Evolutionary conservation across 2,888 invertebrate species (phyloP).

Genomic region (Cyclophora punctaria): DNA sequence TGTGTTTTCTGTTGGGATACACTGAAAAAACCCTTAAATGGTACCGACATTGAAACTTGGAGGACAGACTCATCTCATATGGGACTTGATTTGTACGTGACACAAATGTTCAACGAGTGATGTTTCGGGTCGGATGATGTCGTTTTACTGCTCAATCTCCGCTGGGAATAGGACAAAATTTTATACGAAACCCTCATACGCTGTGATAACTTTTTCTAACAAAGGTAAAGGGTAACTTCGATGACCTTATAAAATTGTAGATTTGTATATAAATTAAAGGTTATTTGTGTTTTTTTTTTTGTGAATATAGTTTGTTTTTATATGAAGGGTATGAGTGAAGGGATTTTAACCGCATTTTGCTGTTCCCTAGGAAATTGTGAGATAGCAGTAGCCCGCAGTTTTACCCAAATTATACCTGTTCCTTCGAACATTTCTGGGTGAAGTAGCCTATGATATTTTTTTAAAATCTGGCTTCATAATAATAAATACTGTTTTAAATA

Average conservation of each 20-base stretch:
- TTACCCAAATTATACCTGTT: too few species aligned
- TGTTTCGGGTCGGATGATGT: slow-evolving; percentile 42
- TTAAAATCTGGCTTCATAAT: too few species aligned
- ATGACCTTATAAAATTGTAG: slow-evolving; percentile 16
- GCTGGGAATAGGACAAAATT: slow-evolving; percentile 35
- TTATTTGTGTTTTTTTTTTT: slow-evolving; percentile 2
- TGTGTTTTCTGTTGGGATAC: slow-evolving; percentile 36
- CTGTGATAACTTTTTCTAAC: slow-evolving; percentile 25
- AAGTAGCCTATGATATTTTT: too few species aligned
- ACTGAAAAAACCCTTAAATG: slow-evolving; percentile 37
- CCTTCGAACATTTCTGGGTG: too few species aligned
- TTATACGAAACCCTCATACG: slow-evolving; percentile 33
- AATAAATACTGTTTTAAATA: too few species aligned
- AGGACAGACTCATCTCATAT: slow-evolving; percentile 48
- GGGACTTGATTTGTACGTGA: slow-evolving; percentile 55
- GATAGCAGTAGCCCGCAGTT: too few species aligned
- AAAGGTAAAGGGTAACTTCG: slow-evolving; percentile 20
- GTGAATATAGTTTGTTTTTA: slow-evolving; percentile 1
- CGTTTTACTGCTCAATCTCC: slow-evolving; percentile 50
- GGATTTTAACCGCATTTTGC: too few species aligned
- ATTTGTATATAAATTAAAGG: slow-evolving; percentile 1
- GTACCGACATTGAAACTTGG: slow-evolving; percentile 51
- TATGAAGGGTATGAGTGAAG: too few species aligned
- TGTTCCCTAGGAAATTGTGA: too few species aligned
- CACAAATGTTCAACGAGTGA: slow-evolving; percentile 40